phyloP scores from a whole-genome alignment of 2,113 vertebrate genomes.

The Excalfactoria chinensis region DNA sequence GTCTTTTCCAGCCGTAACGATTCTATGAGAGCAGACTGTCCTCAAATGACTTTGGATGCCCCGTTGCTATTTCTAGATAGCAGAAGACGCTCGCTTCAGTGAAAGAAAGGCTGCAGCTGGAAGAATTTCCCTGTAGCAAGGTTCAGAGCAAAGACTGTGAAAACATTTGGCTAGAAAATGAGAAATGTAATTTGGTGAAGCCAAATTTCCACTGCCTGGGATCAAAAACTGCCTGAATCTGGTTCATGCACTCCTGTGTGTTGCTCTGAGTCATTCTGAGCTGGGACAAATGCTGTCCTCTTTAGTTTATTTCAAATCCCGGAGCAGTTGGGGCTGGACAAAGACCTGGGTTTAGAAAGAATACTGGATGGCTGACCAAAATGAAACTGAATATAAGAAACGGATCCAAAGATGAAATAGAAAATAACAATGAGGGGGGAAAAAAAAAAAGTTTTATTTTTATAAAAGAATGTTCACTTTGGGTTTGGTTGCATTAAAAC shows the following conservation, averaged over 20 bases:
- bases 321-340: neutral
- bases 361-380: neutral
- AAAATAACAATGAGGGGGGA: neutral
- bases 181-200: neutral
- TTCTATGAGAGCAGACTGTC: neutral
- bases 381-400: neutral
- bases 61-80: neutral
- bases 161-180: conserved; percentile 1
- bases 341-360: neutral
- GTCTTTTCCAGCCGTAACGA: too few species aligned
- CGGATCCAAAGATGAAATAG: neutral
- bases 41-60: neutral
- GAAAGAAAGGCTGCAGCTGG: conserved; percentile 4
- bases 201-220: neutral
- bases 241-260: neutral
- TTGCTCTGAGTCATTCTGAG: neutral
- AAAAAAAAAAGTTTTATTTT: neutral
- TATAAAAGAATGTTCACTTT: neutral
- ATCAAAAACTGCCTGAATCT: neutral
- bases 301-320: neutral
- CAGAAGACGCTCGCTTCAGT: neutral
- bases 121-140: neutral
- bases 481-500: neutral
- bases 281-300: neutral
- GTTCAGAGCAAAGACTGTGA: neutral